phyloP scores from a whole-genome alignment of 2,888 invertebrate species.

The Drosophila lacicola region DNA sequence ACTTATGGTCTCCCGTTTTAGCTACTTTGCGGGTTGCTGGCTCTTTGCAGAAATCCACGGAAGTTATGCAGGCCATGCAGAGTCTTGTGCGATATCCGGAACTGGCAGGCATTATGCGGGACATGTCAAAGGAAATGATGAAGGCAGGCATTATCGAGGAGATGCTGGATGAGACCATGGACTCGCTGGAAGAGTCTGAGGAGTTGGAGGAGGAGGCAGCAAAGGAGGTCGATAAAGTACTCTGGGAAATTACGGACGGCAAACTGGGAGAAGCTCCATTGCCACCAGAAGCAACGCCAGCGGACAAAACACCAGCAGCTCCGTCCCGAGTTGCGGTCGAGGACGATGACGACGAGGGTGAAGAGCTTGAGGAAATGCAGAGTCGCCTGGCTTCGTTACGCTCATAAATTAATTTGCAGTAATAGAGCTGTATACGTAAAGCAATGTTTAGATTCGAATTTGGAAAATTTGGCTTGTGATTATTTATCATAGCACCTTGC shows the following conservation, averaged over 20 bases:
- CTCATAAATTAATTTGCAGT: constrained; percentile 87
- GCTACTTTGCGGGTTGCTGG: constrained; percentile 98
- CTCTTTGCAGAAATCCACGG: constrained; percentile 96
- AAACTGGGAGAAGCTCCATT: constrained; percentile 96
- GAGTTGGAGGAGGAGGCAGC: constrained; percentile 98
- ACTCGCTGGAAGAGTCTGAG: constrained; percentile 95
- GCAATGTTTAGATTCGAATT: constrained; percentile 32
- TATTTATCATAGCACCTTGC: constrained; percentile 31
- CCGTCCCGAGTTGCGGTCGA: constrained; percentile 80
- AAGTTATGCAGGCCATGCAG: constrained; percentile 99
- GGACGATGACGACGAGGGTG: constrained; percentile 88
- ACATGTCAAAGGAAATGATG: constrained; percentile 99
- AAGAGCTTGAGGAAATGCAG: constrained; percentile 96
- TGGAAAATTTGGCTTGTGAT: constrained; percentile 45
- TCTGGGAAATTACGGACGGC: constrained; percentile 96
- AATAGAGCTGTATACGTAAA: constrained; percentile 5
- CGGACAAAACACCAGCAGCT: constrained; percentile 86
- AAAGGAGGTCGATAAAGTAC: constrained; percentile 95
- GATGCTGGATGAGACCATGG: constrained; percentile 98
- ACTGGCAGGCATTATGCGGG: constrained; percentile 97
- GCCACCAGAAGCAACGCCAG: constrained; percentile 88
- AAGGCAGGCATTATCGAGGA: constrained; percentile 99
- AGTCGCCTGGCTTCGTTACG: constrained; percentile 93
- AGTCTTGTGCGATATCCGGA: constrained; percentile 95
- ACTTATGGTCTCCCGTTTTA: constrained; percentile 79